Percentiles rank a stretch among this genome's conserved stretches.
These are phyloP conservation scores for Carollia perspicillata DNA, from an alignment of 2,113 vertebrate genomes.

Conservation along the genomic window DNA sequence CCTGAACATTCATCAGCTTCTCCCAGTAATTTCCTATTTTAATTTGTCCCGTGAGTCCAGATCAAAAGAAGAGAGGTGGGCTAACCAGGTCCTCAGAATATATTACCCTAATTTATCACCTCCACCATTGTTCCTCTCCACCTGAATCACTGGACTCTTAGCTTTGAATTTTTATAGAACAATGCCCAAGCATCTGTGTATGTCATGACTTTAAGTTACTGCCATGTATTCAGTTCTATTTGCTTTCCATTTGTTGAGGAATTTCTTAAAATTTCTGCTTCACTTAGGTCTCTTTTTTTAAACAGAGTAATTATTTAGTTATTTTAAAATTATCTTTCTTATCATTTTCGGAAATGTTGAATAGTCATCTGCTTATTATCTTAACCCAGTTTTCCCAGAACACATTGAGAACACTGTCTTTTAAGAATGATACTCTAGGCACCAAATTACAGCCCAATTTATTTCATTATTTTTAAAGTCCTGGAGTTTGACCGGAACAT, in stretches of 20 bases:
- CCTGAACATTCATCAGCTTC: not conserved
- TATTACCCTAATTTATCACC: not conserved
- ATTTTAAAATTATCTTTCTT: not conserved
- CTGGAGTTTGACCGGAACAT: not conserved
- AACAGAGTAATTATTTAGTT: not conserved
- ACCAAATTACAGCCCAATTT: not conserved
- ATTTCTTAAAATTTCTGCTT: not conserved
- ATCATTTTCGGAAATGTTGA: not conserved
- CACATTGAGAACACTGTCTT: not conserved
- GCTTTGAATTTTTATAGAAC: not conserved
- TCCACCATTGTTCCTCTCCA: not conserved
- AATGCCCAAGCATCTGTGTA: not conserved
- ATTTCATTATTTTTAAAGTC: not conserved
- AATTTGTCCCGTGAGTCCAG: not conserved
- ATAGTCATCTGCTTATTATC: not conserved
- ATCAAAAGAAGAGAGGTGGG: not conserved
- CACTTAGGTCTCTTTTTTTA: not conserved
- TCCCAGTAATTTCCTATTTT: not conserved
- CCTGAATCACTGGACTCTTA: not conserved
- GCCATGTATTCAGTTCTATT: not conserved
- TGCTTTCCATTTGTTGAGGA: not conserved
- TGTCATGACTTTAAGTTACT: not conserved
- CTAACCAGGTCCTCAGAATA: not conserved
- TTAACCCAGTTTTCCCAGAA: not conserved
- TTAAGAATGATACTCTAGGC: not conserved